Evolutionary conservation across 2,888 invertebrate species (phyloP), one percentile per base, ranked within the genome.

Genomic region (Achlya flavicornis): DNA sequence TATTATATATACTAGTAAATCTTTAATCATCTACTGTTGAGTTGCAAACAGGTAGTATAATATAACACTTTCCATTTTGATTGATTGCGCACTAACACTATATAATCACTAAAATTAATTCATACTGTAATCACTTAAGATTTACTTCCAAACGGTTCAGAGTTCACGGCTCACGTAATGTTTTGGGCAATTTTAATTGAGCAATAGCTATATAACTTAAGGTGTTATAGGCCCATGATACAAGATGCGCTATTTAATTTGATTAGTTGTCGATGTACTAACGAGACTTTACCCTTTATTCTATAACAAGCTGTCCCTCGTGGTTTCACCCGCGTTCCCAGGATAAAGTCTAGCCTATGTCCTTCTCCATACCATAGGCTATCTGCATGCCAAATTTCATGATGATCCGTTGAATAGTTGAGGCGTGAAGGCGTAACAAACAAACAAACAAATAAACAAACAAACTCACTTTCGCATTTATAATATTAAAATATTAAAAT

Each of bases 41-140:
- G 60, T 59, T 60, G 41, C 19, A 41, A 60, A 60, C 60, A 60
- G 60, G 60, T 60, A 60, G 60, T 60, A 26, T 41, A 38, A 41
- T 41, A 19, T 26, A 60, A 60, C 60, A 78, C 85, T 86, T 86
- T 87, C 86, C 81, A 84, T 65, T 74, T 73, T 85, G 84, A 86
- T 86, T 81, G 78, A 80, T 72, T 78, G 68, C 65, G 66, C 71
- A 76, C 67, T 68, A 70, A 83, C 76, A 71, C 75, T 72, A 69
- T 72, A 69, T 80, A 79, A 83, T 84, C 81, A 85, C 72, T 69
- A 74, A 81, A 81, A 84, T 83, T 84, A 86, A 87, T 86, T 84
- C 81, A 76, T 68, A 70, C 71, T 70, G 74, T 79, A 81, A 79
- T 76, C 72, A 73, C 73, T 65, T 81, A 79, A 66, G 74, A 78